These are phyloP conservation scores for Melipona bicolor DNA, from an alignment of 2,888 invertebrate genomes.

Conservation along the genomic window DNA sequence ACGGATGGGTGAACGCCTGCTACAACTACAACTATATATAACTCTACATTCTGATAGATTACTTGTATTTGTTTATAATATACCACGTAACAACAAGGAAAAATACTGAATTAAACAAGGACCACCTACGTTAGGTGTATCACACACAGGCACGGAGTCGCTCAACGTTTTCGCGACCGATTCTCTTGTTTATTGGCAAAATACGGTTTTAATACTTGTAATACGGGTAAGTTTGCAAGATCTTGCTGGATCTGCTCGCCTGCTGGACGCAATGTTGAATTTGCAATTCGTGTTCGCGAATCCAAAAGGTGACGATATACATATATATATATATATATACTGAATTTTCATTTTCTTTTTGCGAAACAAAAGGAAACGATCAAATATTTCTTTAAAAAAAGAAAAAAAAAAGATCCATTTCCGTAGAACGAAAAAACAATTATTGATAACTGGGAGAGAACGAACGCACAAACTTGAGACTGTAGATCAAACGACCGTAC, in stretches of 20 bases:
- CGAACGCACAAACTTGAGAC: background rate
- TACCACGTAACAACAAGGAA: slow-evolving; percentile 78
- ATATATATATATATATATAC: background rate
- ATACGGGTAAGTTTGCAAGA: slow-evolving; percentile 62
- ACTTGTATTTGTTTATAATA: slow-evolving; percentile 80
- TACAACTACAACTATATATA: background rate
- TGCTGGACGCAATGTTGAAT: background rate
- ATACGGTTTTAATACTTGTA: slow-evolving; percentile 74
- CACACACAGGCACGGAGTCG: slow-evolving; percentile 65
- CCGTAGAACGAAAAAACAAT: background rate
- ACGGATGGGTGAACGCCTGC: background rate
- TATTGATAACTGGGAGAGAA: background rate
- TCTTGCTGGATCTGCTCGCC: background rate
- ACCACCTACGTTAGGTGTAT: slow-evolving; percentile 71
- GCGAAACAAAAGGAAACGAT: background rate
- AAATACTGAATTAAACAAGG: slow-evolving; percentile 81
- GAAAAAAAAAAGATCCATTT: background rate
- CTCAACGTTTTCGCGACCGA: slow-evolving; percentile 60
- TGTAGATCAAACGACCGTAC: background rate
- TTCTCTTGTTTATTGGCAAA: slow-evolving; percentile 64
- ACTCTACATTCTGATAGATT: slow-evolving; percentile 54
- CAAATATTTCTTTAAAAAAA: background rate
- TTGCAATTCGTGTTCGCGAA: background rate
- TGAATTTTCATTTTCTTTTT: background rate
- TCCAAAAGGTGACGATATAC: background rate